A percentile compares a stretch with the other conserved stretches of the same genome.
Evolutionary conservation across 1,140 invertebrate genomes (phyloP).

Genomic region (Ceratina australensis): DNA sequence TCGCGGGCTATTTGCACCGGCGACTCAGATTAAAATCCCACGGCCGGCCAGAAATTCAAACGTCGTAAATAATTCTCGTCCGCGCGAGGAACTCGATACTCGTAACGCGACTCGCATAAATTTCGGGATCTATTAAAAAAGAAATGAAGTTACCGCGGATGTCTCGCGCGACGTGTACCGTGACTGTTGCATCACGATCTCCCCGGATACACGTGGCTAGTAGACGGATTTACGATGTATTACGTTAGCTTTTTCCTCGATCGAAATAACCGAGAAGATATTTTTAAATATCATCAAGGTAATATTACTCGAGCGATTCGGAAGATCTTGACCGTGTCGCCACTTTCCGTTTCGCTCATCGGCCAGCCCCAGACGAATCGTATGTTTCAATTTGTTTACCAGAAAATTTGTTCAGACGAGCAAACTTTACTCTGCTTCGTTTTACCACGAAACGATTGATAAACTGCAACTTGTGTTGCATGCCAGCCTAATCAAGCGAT

Average conservation of each 20-base stretch:
- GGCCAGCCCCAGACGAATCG: no score
- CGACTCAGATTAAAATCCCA: slow-evolving; percentile 31
- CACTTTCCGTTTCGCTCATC: neutral
- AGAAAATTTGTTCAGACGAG: no score
- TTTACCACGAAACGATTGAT: no score
- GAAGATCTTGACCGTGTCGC: neutral
- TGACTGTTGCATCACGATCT: neutral
- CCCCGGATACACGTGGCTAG: no score
- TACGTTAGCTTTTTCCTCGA: neutral
- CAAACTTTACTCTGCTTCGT: no score
- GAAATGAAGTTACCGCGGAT: slow-evolving; percentile 3
- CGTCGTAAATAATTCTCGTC: slow-evolving; percentile 20
- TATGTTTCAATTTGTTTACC: no score
- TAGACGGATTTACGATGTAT: neutral
- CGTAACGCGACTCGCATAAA: slow-evolving; percentile 17
- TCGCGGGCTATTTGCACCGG: neutral
- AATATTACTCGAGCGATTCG: neutral
- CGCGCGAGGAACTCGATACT: slow-evolving; percentile 20
- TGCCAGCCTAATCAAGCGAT: no score
- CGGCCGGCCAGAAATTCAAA: slow-evolving; percentile 13
- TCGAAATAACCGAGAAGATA: neutral
- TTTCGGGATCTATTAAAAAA: slow-evolving; percentile 30
- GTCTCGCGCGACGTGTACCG: neutral
- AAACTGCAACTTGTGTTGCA: no score
- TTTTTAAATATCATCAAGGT: neutral